Conservation (phyloP, 1,140 invertebrate genomes). For the Probaryconus sp. region DNA sequence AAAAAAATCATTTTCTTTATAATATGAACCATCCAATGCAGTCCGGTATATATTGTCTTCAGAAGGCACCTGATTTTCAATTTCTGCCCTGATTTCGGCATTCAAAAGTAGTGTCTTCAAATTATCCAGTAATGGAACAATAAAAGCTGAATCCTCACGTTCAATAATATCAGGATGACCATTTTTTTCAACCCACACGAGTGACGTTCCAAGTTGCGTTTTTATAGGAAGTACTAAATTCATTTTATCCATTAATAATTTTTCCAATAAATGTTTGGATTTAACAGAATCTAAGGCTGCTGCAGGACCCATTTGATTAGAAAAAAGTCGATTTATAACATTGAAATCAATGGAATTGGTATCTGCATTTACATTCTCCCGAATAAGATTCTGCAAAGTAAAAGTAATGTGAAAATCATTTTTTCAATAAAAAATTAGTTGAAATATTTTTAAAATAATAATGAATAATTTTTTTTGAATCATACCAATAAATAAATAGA, state of each 20-base stretch:
- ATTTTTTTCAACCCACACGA: slow-evolving; percentile 10
- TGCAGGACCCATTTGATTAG: background rate
- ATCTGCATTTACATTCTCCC: slow-evolving; percentile 4
- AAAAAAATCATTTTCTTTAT: slow-evolving; percentile 43
- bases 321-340: slow-evolving; percentile 9
- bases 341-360: slow-evolving; percentile 6
- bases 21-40: slow-evolving; percentile 39
- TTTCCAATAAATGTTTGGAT: slow-evolving; percentile 18
- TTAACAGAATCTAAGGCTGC: background rate
- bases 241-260: slow-evolving; percentile 1
- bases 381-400: slow-evolving; percentile 12
- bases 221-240: slow-evolving; percentile 3
- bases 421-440: too few relatives aligned
- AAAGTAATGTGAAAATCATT: slow-evolving; percentile 1
- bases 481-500: slow-evolving; percentile 9
- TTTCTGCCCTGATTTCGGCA: slow-evolving; percentile 19
- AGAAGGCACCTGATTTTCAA: slow-evolving; percentile 36
- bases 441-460: too few relatives aligned
- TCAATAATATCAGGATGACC: background rate
- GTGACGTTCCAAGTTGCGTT: slow-evolving; percentile 1
- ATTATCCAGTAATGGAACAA: slow-evolving; percentile 36
- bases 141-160: slow-evolving; percentile 13
- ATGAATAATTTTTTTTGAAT: background rate
- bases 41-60: slow-evolving; percentile 20
- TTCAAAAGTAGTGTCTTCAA: slow-evolving; percentile 27